Evolutionary conservation across 2,797 vertebrate genomes (phyloP), one percentile per base, ranked within the genome.

Genomic region (Cyclura pinguis): DNA sequence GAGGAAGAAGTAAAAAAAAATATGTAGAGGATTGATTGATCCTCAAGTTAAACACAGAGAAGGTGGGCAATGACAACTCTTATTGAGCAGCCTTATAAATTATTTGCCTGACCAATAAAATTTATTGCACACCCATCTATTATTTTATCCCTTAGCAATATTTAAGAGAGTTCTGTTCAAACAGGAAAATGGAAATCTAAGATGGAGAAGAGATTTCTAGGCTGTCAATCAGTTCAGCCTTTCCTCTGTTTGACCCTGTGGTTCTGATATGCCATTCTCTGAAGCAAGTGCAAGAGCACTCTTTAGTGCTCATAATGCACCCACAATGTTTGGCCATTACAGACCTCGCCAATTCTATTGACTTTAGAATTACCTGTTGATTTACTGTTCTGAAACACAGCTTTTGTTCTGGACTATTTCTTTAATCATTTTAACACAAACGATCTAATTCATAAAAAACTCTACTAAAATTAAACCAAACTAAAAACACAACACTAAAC

Each of bases 61-160:
- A 91, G 92, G 93, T 94, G 94, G 22, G 92, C 92, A 94, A 92
- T 18, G 86, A 27, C 87, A 87, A 80, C 64, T 77, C 87, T 72
- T 81, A 92, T 67, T 5, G 62, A 59, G 57, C 84, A 78, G 95
- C 85, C 88, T 92, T 76, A 93, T 84, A 94, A 89, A 38, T 32
- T 84, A 94, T 91, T 93, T 95, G 89, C 94, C 82, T 82, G 89
- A 84, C 81, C 94, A 91, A 47, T 52, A 94, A 18, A 92, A 93
- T 80, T 8, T 20, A 47, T 20, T 52, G 4, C 4, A 67, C 0
- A 3, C 3, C 52, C 0, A 9, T 47, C 20, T 86, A 83, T 86
- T 84, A 82, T 5, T 64, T 69, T 57, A 24, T 29, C 35, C 62
- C 13, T 80, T 35, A 77, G 47, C 80, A 69, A 52, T 81, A 84